Evolutionary conservation across 2,888 invertebrate species (phyloP).

Genomic region (Volucella inanis): DNA sequence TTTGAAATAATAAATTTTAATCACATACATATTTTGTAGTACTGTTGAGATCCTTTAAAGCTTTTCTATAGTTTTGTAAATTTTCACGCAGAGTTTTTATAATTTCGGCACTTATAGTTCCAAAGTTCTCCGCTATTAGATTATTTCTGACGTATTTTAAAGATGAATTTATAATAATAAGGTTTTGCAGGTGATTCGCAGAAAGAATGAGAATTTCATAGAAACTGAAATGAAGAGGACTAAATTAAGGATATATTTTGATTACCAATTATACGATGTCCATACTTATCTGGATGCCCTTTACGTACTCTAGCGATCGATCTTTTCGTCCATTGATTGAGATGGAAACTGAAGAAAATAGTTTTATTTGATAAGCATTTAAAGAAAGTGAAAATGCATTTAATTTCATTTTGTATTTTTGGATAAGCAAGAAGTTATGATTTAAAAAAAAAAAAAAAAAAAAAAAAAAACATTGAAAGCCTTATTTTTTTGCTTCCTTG

Average conservation of each 20-base stretch:
- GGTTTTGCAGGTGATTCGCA: constrained; percentile 81
- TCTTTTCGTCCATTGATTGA: constrained; percentile 81
- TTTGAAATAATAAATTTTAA: not conserved
- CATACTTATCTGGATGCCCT: constrained; percentile 77
- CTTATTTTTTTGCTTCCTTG: no score
- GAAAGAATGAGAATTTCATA: constrained; percentile 81
- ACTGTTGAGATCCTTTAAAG: constrained; percentile 77
- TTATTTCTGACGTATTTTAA: constrained; percentile 78
- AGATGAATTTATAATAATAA: constrained; percentile 79
- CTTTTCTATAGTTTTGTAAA: constrained; percentile 78
- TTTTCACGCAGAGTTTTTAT: constrained; percentile 75
- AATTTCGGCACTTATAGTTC: constrained; percentile 75
- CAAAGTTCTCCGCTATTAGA: constrained; percentile 76
- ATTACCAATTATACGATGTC: constrained; percentile 12
- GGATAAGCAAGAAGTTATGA: no score
- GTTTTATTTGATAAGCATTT: not conserved
- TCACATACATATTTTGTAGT: constrained; percentile 81
- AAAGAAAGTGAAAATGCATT: no score
- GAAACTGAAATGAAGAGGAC: constrained; percentile 77
- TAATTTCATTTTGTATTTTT: no score
- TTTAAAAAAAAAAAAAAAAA: not conserved
- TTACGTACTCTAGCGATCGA: constrained; percentile 79
- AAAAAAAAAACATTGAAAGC: not conserved
- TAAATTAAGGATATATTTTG: constrained; percentile 22
- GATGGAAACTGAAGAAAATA: constrained; percentile 79